Percentiles rank a stretch among this genome's conserved stretches.
Conservation (phyloP, 2,113 vertebrate genomes). For the human region DNA sequence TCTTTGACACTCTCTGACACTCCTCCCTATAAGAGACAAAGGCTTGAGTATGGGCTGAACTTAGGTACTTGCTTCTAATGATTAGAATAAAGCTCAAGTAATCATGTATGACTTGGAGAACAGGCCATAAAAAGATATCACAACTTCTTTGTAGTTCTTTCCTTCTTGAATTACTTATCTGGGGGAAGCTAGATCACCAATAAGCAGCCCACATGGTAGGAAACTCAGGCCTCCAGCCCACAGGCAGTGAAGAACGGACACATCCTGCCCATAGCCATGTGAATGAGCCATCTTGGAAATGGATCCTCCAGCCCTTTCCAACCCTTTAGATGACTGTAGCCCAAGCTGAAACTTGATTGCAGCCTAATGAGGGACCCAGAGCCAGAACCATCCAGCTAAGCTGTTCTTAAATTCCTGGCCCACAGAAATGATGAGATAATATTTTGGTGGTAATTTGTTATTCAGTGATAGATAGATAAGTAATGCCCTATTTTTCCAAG, state of each 20-base stretch:
- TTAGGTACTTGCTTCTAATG: neutral
- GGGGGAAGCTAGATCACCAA: neutral
- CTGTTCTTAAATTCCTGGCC: neutral
- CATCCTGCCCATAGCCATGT: neutral
- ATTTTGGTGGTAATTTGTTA: neutral
- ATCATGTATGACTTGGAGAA: neutral
- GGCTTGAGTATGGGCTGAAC: neutral
- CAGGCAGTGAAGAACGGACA: neutral
- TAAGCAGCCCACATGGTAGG: neutral
- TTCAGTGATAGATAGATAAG: neutral
- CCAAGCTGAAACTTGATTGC: neutral
- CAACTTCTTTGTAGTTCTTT: neutral
- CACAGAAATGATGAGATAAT: neutral
- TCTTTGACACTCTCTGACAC: neutral
- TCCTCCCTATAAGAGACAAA: neutral
- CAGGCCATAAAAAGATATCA: neutral
- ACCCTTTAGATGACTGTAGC: neutral
- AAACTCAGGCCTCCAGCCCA: neutral
- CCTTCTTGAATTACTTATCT: neutral
- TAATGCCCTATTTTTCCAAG: neutral
- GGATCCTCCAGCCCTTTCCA: neutral
- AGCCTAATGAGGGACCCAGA: neutral
- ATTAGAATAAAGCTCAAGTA: neutral
- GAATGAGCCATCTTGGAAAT: neutral
- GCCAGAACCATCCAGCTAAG: neutral